Conservation (phyloP, 2,113 vertebrate species). For the Scophthalmus maximus region DNA sequence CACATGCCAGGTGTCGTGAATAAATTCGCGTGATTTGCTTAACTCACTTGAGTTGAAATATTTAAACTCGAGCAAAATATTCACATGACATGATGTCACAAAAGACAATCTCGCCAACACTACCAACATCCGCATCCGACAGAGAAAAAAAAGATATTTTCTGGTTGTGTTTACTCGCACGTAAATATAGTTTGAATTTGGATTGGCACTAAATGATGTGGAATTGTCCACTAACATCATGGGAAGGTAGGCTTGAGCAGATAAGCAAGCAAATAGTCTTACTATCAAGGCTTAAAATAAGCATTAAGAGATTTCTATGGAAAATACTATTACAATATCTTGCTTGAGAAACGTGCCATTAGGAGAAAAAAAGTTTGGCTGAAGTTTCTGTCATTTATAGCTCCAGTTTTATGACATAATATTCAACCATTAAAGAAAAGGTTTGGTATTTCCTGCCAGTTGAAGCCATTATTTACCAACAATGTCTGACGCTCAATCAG, state of each 20-base stretch:
- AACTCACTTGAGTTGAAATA: no score
- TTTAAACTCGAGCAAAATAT: no score
- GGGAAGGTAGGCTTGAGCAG: not conserved
- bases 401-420: conserved; percentile 25
- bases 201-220: not conserved
- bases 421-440: conserved; percentile 24
- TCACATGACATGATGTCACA: no score
- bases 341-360: no score
- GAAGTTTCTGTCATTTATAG: not conserved
- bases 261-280: not conserved
- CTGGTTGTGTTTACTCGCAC: no score
- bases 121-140: no score
- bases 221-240: not conserved
- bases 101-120: no score
- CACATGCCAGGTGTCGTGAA: no score
- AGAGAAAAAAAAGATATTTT: no score
- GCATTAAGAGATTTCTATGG: not conserved
- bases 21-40: no score
- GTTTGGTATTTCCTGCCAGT: conserved; percentile 37
- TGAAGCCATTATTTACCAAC: conserved; percentile 55
- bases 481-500: conserved; percentile 52
- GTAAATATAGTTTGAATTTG: no score
- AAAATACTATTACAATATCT: not conserved
- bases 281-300: not conserved
- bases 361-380: no score